Evolutionary conservation across 2,113 vertebrate genomes (phyloP), one percentile per base, ranked within the genome.

Genomic region (Podiceps cristatus): DNA sequence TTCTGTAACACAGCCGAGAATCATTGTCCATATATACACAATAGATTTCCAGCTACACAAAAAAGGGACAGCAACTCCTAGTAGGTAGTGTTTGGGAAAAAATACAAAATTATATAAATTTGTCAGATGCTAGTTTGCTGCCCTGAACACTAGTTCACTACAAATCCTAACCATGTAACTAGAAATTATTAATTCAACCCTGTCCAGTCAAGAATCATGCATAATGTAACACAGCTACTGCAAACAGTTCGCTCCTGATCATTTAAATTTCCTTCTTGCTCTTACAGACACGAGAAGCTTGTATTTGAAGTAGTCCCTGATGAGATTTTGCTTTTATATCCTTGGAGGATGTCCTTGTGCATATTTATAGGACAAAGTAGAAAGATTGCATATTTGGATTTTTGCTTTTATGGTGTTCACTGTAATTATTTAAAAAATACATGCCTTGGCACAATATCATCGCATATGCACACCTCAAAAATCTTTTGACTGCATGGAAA

Each of bases 191-290:
- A 91, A 95, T 91, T 96, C 95, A 95, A 93, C 80, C 67, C 66
- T 69, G 42, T 89, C 83, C 74, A 85, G 86, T 35, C 73, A 42
- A 69, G 92, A 59, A 73, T 95, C 95, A 96, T 96, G 92, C 96
- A 97, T 96, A 96, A 97, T 96, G 88, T 94, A 96, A 96, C 86
- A 91, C 7, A 3, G 45, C 83, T 89, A 92, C 90, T 95, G 91
- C 94, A 86, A 96, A 95, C 74, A 91, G 71, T 90, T 88, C 2
- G 0, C 72, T 96, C 77, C 86, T 73, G 63, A 74, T 93, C 59
- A 86, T 94, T 96, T 88, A 88, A 49, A 95, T 96, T 97, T 96
- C 75, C 80, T 93, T 88, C 76, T 75, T 93, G 58, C 69, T 90
- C 84, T 76, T 87, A 74, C 63, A 3, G 23, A 28, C 77, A 58